These are phyloP conservation scores for Gopherus evgoodei DNA, from an alignment of 2,113 vertebrate genomes.

Conservation along the genomic window DNA sequence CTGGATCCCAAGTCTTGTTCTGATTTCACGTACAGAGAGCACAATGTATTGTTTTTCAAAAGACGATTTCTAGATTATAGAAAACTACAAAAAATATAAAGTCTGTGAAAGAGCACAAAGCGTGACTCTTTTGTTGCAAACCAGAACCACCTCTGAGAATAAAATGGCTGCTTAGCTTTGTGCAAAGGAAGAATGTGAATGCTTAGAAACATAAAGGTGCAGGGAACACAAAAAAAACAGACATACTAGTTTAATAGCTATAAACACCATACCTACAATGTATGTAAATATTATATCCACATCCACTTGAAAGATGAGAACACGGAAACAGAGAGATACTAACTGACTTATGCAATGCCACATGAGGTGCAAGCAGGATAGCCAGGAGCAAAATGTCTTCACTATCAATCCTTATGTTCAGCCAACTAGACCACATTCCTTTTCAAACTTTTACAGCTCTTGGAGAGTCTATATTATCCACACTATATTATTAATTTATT, in stretches of 20 bases:
- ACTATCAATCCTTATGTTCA: neutral
- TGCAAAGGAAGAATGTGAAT: too few relatives aligned
- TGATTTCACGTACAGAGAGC: too few relatives aligned
- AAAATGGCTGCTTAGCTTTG: fast-evolving
- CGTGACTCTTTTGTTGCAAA: neutral
- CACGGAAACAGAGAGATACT: neutral
- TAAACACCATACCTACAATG: neutral
- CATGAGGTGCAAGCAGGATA: neutral
- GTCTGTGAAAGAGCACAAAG: fast-evolving
- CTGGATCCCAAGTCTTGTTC: neutral
- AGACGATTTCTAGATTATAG: neutral
- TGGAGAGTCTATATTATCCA: neutral
- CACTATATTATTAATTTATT: neutral
- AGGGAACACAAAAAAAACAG: neutral
- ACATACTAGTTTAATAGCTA: neutral
- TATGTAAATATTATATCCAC: neutral
- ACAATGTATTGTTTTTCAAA: neutral
- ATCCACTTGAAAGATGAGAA: neutral
- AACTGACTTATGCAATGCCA: neutral
- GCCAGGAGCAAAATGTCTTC: neutral
- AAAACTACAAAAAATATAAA: neutral
- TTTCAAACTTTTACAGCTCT: neutral
- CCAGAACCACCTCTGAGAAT: fast-evolving
- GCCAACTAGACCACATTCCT: neutral
- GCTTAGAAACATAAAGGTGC: neutral